Evolutionary conservation across 2,113 vertebrate species (phyloP).

Genomic region (Emydocephalus ijimae): DNA sequence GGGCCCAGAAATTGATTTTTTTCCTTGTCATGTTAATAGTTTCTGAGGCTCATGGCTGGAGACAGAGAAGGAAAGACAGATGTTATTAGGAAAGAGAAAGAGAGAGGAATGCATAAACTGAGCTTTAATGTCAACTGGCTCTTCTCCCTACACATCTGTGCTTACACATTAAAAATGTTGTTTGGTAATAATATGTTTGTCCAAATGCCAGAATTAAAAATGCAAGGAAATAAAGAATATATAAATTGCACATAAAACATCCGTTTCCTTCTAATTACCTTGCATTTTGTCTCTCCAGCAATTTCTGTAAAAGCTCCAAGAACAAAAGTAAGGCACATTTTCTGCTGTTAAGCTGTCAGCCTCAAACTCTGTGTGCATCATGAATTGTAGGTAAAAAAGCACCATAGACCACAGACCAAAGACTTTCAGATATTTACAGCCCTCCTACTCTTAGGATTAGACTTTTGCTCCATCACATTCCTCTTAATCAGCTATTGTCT

Average conservation of each 20-base stretch:
- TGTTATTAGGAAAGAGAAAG: not conserved
- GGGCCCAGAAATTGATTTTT: not conserved
- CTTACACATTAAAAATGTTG: not conserved
- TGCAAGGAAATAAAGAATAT: conserved; percentile 7
- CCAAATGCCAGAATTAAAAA: not conserved
- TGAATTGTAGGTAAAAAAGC: not conserved
- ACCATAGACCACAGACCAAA: not conserved
- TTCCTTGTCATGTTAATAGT: not conserved
- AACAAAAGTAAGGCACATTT: not conserved
- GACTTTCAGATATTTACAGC: not conserved
- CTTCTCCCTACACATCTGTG: accelerated
- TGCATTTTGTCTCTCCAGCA: not conserved
- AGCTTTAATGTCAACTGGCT: conserved; percentile 11
- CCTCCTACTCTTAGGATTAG: not conserved
- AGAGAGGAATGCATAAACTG: not conserved
- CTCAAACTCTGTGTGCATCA: not conserved
- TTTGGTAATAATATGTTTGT: conserved; percentile 29
- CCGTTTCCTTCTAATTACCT: accelerated
- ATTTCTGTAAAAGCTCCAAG: not conserved
- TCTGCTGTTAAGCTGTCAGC: not conserved
- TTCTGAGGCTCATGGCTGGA: not conserved
- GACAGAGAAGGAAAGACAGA: not conserved
- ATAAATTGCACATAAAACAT: accelerated
- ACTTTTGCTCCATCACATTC: not conserved
- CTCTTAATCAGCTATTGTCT: not conserved